Evolutionary conservation across 2,888 invertebrate genomes (phyloP), one percentile per base, ranked within the genome.

Genomic region (Agonopterix alstromeriana): DNA sequence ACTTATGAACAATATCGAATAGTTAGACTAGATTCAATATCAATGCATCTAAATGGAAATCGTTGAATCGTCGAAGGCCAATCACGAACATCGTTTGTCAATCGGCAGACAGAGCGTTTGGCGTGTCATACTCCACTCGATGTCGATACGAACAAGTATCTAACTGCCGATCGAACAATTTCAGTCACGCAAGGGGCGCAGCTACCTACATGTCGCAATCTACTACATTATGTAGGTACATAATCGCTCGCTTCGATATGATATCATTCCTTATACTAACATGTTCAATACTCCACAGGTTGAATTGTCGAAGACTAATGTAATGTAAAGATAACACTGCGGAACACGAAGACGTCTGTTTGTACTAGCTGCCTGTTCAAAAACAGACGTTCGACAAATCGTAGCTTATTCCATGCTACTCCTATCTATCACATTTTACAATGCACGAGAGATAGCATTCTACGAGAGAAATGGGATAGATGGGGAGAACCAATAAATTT

Each of bases 111-210:
- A 74, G 67, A 71, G 72, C 67, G 70, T 65, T 73, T 78, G 68
- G 76, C 81, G 76, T 82, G 82, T 78, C 68, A 69, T 74, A 70
- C 73, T 70, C 67, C 73, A 81, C 80, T 81, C 71, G 68, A 80
- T 68, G 65, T 71, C 67, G 74, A 75, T 77, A 70, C 65, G 65
- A 71, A 68, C 71, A 64, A 62, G 66, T 60, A 63, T 61, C 58
- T 56, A 63, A 67, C 65, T 63, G 66, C 57, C 67, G 57, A 70
- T 77, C 62, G 68, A 77, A 73, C 64, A 63, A 65, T 67, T 69
- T 63, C 48, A 73, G 75, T 77, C 83, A 82, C 82, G 82, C 80
- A 58, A 78, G 55, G 58, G 42, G 38, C n/a, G 55, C 55, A 11
- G 51, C 58, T 54, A 61, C 61, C 55, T 59, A 57, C 62, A 70